phyloP scores from a whole-genome alignment of 2,797 vertebrate genomes.

The Micropoecilia bifurca region DNA sequence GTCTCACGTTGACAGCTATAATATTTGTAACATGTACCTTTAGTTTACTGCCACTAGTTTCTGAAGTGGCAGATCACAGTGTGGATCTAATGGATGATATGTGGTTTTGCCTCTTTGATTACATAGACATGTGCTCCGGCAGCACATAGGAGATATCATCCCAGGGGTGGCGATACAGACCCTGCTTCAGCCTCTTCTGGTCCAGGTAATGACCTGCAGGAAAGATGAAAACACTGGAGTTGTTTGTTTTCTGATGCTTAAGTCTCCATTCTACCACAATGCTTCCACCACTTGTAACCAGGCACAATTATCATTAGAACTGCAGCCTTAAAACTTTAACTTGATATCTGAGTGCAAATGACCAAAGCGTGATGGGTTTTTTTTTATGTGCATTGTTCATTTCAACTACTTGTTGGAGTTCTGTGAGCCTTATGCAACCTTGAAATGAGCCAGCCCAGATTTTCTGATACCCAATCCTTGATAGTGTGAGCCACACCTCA shows the following conservation, averaged over 20 bases:
- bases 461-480: background rate
- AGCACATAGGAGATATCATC: constrained; percentile 98
- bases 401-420: background rate
- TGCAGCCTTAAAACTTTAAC: background rate
- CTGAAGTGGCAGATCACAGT: constrained; percentile 36
- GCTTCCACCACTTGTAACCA: background rate
- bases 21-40: constrained; percentile 48
- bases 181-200: constrained; percentile 97
- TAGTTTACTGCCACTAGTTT: constrained; percentile 26
- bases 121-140: constrained; percentile 99
- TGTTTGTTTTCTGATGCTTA: background rate
- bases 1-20: constrained; percentile 44
- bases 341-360: background rate
- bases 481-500: background rate
- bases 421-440: background rate
- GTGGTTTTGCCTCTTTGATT: constrained; percentile 48
- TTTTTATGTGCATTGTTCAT: background rate
- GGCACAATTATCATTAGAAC: background rate
- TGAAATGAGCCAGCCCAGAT: background rate
- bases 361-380: background rate
- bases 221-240: background rate
- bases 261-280: background rate
- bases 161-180: constrained; percentile 97
- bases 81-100: background rate
- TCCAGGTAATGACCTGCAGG: constrained; percentile 94